A percentile compares a stretch with the other conserved stretches of the same genome.
phyloP scores from a whole-genome alignment of 2,113 vertebrate species.

The Mungos mungo region DNA sequence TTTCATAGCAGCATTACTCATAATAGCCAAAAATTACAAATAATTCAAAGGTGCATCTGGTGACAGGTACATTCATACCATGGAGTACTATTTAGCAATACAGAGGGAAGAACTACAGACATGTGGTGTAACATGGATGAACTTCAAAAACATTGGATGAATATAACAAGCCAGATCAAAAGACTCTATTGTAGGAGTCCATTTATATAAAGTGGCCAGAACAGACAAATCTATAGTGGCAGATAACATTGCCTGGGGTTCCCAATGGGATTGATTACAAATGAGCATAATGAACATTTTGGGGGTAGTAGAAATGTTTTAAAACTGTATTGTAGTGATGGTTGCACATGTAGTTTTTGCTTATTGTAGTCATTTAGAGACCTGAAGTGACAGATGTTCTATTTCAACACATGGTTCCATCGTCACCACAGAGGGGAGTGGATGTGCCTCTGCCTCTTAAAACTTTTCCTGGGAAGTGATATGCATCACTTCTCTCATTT shows the following conservation, averaged over 20 bases:
- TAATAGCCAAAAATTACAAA: not conserved
- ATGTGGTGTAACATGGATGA: not conserved
- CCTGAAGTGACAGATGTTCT: not conserved
- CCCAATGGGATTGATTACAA: not conserved
- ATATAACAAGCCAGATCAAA: not conserved
- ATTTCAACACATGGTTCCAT: not conserved
- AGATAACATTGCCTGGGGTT: not conserved
- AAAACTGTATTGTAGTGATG: not conserved
- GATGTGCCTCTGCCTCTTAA: not conserved
- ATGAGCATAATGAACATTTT: not conserved
- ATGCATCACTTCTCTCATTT: not conserved
- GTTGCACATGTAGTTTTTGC: not conserved
- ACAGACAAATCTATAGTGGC: not conserved
- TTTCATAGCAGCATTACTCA: constrained; percentile 1
- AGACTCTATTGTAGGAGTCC: not conserved
- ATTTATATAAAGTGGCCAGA: not conserved
- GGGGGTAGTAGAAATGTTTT: not conserved
- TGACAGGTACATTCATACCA: not conserved
- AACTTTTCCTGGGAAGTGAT: not conserved
- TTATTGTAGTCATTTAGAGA: constrained; percentile 16
- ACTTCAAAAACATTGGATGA: not conserved
- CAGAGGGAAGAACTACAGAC: not conserved
- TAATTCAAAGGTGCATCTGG: not conserved
- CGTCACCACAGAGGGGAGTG: not conserved
- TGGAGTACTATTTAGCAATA: not conserved